These are phyloP conservation scores for Agriopis marginaria DNA, from an alignment of 2,888 invertebrate species.

Conservation along the genomic window DNA sequence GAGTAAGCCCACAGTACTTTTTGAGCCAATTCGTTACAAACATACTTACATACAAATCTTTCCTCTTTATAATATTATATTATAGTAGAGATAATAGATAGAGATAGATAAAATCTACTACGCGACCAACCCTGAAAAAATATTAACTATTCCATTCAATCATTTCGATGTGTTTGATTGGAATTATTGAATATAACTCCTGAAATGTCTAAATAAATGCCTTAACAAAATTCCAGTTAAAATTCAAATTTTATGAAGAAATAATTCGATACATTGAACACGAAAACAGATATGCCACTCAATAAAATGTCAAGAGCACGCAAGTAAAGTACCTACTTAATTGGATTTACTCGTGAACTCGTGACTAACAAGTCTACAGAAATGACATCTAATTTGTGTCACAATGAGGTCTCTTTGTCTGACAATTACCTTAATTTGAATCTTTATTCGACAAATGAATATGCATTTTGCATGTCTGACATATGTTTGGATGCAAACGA, in stretches of 20 bases:
- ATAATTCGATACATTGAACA: conserved; percentile 4
- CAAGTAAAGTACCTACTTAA: conserved; percentile 16
- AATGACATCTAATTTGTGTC: conserved; percentile 29
- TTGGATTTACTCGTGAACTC: conserved; percentile 15
- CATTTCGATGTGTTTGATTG: too few relatives aligned
- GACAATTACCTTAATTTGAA: conserved; percentile 37
- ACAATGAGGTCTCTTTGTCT: conserved; percentile 41
- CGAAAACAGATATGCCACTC: conserved; percentile 29
- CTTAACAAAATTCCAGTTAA: neutral
- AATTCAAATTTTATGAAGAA: neutral
- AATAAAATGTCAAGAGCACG: conserved; percentile 26
- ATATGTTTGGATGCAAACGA: neutral
- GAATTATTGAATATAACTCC: neutral
- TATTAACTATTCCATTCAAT: too few relatives aligned
- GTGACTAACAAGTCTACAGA: conserved; percentile 28
- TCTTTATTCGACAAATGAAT: conserved; percentile 22
- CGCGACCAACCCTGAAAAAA: too few relatives aligned
- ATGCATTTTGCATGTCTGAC: conserved; percentile 18
- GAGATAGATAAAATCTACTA: too few relatives aligned
- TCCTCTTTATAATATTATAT: too few relatives aligned
- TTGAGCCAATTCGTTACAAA: too few relatives aligned
- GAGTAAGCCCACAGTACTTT: too few relatives aligned
- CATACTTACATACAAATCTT: too few relatives aligned
- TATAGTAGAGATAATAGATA: too few relatives aligned
- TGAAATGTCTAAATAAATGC: neutral